These are phyloP conservation scores for Ictalurus punctatus DNA, from an alignment of 2,113 vertebrate genomes.

Conservation along the genomic window DNA sequence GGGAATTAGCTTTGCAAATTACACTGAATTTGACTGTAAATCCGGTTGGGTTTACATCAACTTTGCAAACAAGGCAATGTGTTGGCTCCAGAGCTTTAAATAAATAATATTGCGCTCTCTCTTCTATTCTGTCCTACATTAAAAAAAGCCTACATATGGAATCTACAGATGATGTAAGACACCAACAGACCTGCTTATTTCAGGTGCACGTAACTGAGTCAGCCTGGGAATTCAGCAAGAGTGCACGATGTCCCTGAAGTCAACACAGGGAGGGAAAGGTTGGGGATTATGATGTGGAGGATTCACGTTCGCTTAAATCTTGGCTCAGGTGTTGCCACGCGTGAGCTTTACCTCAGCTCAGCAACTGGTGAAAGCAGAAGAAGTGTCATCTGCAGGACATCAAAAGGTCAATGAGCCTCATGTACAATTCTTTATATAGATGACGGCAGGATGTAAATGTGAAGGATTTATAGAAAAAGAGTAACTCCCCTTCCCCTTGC, in stretches of 20 bases:
- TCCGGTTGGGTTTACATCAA: background rate
- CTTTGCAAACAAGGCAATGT: background rate
- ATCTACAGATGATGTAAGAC: slow-evolving; percentile 26
- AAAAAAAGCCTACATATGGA: slow-evolving; percentile 17
- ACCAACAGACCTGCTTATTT: background rate
- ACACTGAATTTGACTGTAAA: background rate
- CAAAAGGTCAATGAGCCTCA: background rate
- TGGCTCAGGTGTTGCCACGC: background rate
- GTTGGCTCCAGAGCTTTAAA: background rate
- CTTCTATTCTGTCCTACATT: background rate
- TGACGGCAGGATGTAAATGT: background rate
- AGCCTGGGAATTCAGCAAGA: slow-evolving; percentile 7
- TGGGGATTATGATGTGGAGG: slow-evolving; percentile 44
- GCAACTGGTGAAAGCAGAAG: background rate
- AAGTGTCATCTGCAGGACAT: slow-evolving; percentile 6
- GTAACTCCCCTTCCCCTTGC: background rate
- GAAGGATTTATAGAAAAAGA: background rate
- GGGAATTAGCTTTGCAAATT: background rate
- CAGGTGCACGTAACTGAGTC: slow-evolving; percentile 1
- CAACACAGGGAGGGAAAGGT: slow-evolving; percentile 32
- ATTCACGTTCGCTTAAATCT: slow-evolving; percentile 39
- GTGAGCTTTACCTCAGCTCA: background rate
- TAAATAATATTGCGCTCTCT: slow-evolving; percentile 1
- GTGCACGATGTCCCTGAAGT: background rate
- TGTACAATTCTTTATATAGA: slow-evolving; percentile 24